Percentiles rank a stretch among this genome's conserved stretches.
These are phyloP conservation scores for Clarias pachynema DNA, from an alignment of 2,797 vertebrate genomes.

Conservation along the genomic window DNA sequence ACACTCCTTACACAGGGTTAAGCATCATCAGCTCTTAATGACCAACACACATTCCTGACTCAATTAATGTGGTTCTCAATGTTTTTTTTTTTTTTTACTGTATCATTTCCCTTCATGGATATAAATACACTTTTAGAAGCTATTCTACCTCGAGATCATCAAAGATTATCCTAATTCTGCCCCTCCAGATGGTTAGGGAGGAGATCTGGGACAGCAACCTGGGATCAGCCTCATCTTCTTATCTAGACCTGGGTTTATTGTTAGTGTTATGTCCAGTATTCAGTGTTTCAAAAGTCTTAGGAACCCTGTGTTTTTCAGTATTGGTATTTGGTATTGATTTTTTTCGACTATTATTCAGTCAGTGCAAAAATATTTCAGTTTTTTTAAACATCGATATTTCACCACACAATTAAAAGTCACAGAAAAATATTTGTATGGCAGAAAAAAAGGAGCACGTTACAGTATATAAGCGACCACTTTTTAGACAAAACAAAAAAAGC, in stretches of 20 bases:
- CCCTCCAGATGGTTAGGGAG: not conserved
- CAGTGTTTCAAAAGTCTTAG: no score
- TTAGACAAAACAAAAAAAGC: no score
- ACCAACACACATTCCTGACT: not conserved
- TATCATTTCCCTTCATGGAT: not conserved
- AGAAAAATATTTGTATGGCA: no score
- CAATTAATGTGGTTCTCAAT: not conserved
- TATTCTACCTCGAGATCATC: not conserved
- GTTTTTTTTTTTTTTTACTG: not conserved
- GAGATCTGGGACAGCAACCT: not conserved
- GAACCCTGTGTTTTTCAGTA: no score
- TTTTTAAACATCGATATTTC: no score
- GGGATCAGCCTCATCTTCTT: not conserved
- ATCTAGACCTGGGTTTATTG: not conserved
- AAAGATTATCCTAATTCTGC: not conserved
- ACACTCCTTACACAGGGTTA: not conserved
- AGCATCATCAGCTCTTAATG: not conserved
- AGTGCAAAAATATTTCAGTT: no score
- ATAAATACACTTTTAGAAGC: not conserved
- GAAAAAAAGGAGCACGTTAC: no score
- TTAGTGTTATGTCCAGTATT: no score
- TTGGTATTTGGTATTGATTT: no score
- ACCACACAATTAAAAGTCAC: no score
- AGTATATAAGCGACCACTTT: no score
- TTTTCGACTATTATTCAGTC: no score